Evolutionary conservation across 2,113 vertebrate species (phyloP).

Genomic region (Corydoras sp.): DNA sequence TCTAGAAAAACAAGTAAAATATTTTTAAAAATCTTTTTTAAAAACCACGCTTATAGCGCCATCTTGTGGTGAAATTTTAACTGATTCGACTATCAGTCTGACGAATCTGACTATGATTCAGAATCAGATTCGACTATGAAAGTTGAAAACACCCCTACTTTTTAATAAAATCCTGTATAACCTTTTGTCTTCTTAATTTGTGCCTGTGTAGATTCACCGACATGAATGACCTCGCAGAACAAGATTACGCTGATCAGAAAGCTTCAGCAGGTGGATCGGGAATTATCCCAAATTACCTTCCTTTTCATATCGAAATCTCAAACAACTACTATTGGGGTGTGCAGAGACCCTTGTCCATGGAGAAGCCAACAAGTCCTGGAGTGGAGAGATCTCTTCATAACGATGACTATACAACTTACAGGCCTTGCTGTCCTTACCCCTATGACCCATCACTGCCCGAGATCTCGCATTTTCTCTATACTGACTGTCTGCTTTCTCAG

Average conservation of each 20-base stretch:
- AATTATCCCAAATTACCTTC: neutral
- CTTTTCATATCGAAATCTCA: constrained; percentile 1
- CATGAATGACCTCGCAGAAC: neutral
- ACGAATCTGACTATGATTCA: too few species aligned
- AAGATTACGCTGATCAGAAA: neutral
- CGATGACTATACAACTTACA: constrained; percentile 3
- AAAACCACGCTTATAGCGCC: too few species aligned
- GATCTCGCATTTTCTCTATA: neutral
- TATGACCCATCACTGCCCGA: constrained; percentile 24
- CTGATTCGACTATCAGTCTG: too few species aligned
- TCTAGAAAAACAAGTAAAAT: too few species aligned
- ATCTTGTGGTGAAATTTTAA: too few species aligned
- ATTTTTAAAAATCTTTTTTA: too few species aligned
- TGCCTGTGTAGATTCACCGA: neutral
- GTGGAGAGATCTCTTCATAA: neutral
- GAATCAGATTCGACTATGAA: too few species aligned
- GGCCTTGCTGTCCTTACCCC: constrained; percentile 12
- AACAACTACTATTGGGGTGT: constrained; percentile 7
- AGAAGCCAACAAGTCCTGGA: neutral
- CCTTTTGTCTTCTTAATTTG: neutral
- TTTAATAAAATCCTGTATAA: too few species aligned
- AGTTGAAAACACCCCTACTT: too few species aligned
- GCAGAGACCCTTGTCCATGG: neutral
- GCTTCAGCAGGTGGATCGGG: neutral
- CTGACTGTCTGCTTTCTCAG: constrained; percentile 19